These are phyloP conservation scores for Saguinus oedipus DNA, from an alignment of 2,797 vertebrate species.

Conservation along the genomic window DNA sequence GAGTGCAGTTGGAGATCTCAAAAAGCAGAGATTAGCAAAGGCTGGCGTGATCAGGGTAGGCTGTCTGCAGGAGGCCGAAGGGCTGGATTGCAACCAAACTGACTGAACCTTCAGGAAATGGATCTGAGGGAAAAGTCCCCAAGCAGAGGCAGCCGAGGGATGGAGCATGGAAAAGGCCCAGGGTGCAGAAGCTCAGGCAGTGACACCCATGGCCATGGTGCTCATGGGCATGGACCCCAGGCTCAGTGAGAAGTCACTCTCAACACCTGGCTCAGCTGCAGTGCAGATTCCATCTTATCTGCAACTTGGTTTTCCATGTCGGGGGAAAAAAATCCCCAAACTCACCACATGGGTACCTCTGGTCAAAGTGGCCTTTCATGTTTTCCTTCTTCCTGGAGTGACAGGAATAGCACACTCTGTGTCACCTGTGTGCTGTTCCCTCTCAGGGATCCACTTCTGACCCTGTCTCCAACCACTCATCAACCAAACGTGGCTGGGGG, in stretches of 20 bases:
- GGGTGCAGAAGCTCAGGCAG: neutral
- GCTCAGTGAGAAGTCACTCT: neutral
- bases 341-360: neutral
- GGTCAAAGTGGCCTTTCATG: neutral
- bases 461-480: too few relatives aligned
- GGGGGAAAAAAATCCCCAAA: neutral
- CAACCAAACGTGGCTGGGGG: neutral
- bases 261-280: neutral
- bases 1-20: neutral
- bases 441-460: too few relatives aligned
- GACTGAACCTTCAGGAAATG: neutral
- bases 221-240: accelerated
- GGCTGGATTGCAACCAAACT: neutral
- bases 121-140: neutral
- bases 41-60: neutral
- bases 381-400: neutral
- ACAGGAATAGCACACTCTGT: too few relatives aligned
- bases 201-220: accelerated
- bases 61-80: neutral
- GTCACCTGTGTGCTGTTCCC: too few relatives aligned
- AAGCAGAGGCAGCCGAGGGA: neutral
- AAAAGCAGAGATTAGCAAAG: neutral
- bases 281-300: neutral
- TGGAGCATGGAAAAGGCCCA: neutral
- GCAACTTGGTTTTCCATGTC: neutral